Base-by-base conservation (phyloP, 53 echinoderm and acorn worm genomes). In the Temnopleurus reevesii region DNA sequence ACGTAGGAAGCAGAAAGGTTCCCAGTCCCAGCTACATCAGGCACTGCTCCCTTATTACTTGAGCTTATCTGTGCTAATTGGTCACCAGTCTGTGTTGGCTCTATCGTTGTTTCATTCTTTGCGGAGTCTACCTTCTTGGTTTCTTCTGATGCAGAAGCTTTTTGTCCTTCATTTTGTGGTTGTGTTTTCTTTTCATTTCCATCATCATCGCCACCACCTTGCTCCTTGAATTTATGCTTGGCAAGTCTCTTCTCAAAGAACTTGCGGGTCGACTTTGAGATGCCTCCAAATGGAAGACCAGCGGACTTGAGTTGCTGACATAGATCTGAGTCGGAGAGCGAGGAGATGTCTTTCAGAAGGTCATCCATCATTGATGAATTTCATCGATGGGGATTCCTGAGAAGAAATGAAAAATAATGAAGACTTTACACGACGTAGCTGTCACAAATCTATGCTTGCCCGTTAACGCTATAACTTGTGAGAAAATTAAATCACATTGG, bases 211-310 rank as follows among this genome's bases (percentile, higher is more conserved):
- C 8, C 77, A 29, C 59, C 44, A 19, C 91, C 91, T 46, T 57
- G 77, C 38, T 71, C 71, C 47, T 85, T 77, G 17, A 86, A 55
- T 7, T 92, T 77, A 59, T 89, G 91, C 26, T 65, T 91, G 15
- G 93, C 92, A 8, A 97, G 91, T 89, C 92, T 90, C 81, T 92
- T 92, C 29, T 92, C 91, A 90, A 92, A 95, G 61, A 97, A 81
- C 13, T 59, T 81, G 24, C 95, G 61, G 8, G 97, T 97, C 12
- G 97, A 91, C 64, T 92, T 84, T 53, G 93, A 90, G 47, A 97
- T 97, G 7, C 92, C 91, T 21, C 95, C 91, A 34, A 84, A 86
- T 21, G 95, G 89, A 31, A 91, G 92, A 2, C 93, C 92, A 21
- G 95, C 91, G 0, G 86, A 85, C 33, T 84, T 89, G 64, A 93